Base-by-base conservation (phyloP, 2,888 invertebrate genomes). In the Sphinx pinastri region DNA sequence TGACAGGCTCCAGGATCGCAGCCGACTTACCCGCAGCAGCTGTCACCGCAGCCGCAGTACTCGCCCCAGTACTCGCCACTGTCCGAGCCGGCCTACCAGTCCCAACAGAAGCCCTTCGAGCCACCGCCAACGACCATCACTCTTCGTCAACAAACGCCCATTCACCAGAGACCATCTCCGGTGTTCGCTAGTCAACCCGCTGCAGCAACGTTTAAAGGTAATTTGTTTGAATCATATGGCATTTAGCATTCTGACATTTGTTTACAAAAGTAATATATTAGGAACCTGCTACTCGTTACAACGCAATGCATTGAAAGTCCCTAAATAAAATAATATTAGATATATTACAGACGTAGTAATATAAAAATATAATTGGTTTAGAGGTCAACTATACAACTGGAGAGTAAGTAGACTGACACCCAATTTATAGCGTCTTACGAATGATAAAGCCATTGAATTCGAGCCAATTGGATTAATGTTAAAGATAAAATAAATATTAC, bases 131-230 rank as follows among this genome's bases (percentile, higher is more conserved):
- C 96, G 38, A 95, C 95, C 57, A 96, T 97, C 88, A 96, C 96
- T 79, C 95, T 98, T 74, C 95, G 97, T 78, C 95, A 95, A 76
- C 95, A 96, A 84, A 95, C 95, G 75, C 98, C 98, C 45, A 94
- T 97, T 71, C 96, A 96, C 81, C 97, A 98, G 94, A 93, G 92
- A 85, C 96, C 97, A 74, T 94, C 96, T 71, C 97, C 97, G 75
- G 96, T 97, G 76, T 96, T 96, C 84, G 89, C 95, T 79, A 97
- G 97, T 79, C 97, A 98, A 93, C 98, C 98, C 81, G 97, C 97
- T 84, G 95, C 97, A 89, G 95, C 96, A 84, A 95, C 95, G 80
- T 95, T 94, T 87, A 93, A 95, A 95, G 96, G 96, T 96, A 77
- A 49, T 31, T 55, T 55, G 7, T 6, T 7, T 7, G 19, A 19